A percentile compares a stretch with the other conserved stretches of the same genome.
phyloP scores from a whole-genome alignment of 2,113 vertebrate species.

The Percopsis transmontana region DNA sequence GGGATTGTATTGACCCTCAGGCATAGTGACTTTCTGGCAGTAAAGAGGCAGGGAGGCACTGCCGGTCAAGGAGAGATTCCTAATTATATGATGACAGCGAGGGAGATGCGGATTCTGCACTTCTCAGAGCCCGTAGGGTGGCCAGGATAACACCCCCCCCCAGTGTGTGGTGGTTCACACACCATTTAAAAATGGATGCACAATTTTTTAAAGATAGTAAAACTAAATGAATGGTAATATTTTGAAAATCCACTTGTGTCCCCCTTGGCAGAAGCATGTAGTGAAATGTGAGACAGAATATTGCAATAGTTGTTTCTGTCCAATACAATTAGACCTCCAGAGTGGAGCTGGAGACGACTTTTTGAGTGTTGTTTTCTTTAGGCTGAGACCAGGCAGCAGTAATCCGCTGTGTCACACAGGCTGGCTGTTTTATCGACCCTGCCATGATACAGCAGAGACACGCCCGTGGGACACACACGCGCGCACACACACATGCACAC shows the following conservation, averaged over 20 bases:
- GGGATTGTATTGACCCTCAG: slow-evolving; percentile 21
- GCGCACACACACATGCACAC: slow-evolving; percentile 4
- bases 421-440: slow-evolving; percentile 67
- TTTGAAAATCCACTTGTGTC: too few relatives aligned
- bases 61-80: slow-evolving; percentile 9
- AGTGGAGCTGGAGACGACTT: slow-evolving; percentile 34
- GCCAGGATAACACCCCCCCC: too few relatives aligned
- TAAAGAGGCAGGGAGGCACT: background rate
- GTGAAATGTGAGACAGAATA: slow-evolving; percentile 30
- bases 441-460: slow-evolving; percentile 64
- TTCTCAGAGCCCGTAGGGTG: background rate
- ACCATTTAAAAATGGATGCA: too few relatives aligned
- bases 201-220: too few relatives aligned
- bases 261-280: background rate
- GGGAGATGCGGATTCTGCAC: background rate
- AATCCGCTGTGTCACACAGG: slow-evolving; percentile 68
- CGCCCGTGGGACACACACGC: slow-evolving; percentile 28
- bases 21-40: slow-evolving; percentile 19
- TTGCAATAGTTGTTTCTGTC: slow-evolving; percentile 41
- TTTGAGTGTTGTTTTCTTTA: slow-evolving; percentile 29
- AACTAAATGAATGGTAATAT: too few relatives aligned
- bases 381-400: slow-evolving; percentile 64
- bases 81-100: background rate
- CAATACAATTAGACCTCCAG: slow-evolving; percentile 37
- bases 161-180: too few relatives aligned